phyloP scores from a whole-genome alignment of 2,888 invertebrate genomes.

The Xylophagus ater region DNA sequence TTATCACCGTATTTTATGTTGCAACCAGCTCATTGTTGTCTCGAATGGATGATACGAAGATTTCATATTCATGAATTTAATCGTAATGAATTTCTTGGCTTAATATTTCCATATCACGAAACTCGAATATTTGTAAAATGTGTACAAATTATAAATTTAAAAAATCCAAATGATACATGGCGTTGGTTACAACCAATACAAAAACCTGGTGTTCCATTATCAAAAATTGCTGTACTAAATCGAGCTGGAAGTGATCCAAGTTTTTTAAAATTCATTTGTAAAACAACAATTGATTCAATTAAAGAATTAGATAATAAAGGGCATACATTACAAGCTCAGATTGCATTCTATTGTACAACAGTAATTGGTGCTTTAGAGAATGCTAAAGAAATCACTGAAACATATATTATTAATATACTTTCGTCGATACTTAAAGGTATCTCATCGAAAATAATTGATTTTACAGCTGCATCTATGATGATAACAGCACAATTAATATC shows the following conservation, averaged over 20 bases:
- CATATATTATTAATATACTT: constrained; percentile 56
- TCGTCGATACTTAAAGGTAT: constrained; percentile 62
- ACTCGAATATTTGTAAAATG: constrained; percentile 77
- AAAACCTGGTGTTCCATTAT: constrained; percentile 60
- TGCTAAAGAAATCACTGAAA: constrained; percentile 45
- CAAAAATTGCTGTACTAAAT: constrained; percentile 60
- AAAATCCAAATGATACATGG: constrained; percentile 53
- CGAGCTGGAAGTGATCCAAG: constrained; percentile 53
- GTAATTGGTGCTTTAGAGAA: constrained; percentile 59
- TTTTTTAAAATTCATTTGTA: constrained; percentile 53
- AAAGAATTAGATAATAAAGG: constrained; percentile 49
- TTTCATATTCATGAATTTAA: constrained; percentile 86
- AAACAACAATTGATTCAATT: constrained; percentile 46
- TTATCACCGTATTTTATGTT: constrained; percentile 83
- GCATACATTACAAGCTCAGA: constrained; percentile 53
- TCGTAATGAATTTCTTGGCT: constrained; percentile 62
- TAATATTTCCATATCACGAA: constrained; percentile 87
- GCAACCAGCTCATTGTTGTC: constrained; percentile 68
- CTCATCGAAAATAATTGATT: constrained; percentile 55
- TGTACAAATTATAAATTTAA: constrained; percentile 62
- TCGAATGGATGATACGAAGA: constrained; percentile 91
- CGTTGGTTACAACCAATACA: constrained; percentile 64
- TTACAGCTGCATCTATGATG: constrained; percentile 61
- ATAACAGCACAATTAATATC: constrained; percentile 57
- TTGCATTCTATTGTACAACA: constrained; percentile 70